Evolutionary conservation across 2,113 vertebrate genomes (phyloP).

Genomic region (Odocoileus hemionus): DNA sequence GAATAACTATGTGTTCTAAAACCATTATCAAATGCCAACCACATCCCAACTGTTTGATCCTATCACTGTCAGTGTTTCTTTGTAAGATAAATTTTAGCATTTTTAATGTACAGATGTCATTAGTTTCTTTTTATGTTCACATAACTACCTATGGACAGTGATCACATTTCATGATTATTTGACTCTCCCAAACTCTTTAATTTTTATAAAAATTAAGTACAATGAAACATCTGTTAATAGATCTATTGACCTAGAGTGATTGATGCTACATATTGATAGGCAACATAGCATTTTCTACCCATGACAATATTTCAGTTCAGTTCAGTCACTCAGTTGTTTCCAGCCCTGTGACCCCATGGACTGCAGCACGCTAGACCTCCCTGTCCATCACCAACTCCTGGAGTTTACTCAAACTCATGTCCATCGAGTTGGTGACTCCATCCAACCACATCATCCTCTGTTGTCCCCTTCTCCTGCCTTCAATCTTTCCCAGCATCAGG

Average conservation of each 20-base stretch:
- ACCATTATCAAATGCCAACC: not conserved
- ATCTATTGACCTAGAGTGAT: not conserved
- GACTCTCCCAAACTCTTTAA: not conserved
- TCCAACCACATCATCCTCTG: not conserved
- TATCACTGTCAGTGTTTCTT: not conserved
- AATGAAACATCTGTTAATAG: not conserved
- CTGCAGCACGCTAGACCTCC: rapidly evolving
- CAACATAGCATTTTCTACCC: not conserved
- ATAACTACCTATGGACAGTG: not conserved
- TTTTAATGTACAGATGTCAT: not conserved
- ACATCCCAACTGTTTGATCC: not conserved
- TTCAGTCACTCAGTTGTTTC: not conserved
- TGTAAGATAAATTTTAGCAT: not conserved
- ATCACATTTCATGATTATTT: not conserved
- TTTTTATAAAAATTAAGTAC: not conserved
- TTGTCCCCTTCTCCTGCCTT: not conserved
- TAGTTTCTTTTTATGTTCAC: not conserved
- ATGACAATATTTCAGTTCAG: not conserved
- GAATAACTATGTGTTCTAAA: not conserved
- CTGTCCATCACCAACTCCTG: not conserved
- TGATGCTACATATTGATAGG: not conserved
- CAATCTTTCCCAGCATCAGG: not conserved
- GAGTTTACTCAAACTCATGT: not conserved
- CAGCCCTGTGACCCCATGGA: not conserved
- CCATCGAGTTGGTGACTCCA: not conserved